Base-by-base conservation (phyloP, 2,113 vertebrate species). In the Sinocyclocheilus anshuiensis region DNA sequence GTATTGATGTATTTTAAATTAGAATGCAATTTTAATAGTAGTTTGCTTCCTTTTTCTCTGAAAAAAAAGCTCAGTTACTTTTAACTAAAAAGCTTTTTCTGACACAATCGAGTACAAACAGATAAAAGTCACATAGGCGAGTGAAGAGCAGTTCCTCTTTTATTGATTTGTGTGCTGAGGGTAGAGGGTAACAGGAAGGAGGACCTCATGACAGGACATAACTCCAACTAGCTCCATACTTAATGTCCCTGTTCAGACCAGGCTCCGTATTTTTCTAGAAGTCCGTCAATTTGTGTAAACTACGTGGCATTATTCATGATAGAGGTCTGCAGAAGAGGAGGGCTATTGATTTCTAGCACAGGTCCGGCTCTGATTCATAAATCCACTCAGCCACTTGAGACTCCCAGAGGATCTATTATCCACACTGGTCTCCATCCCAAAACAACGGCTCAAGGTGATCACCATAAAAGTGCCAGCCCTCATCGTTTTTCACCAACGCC, bases 361-460 rank as follows among this genome's bases (percentile, higher is more conserved):
- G 57, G 69, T 90, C 86, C 83, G 80, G 42, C 48, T 84, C 79
- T 50, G 89, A 91, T 92, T 94, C 93, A 96, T 96, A 96, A 96
- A 97, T 96, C 93, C 95, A 93, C 94, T 95, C 93, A 92, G 86
- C 84, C 81, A 92, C 91, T 93, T 86, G 91, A 90, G 87, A 91
- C 92, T 95, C 95, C 94, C 93, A 90, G 67, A 87, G 94, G 94
- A 93, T 91, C 91, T 90, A 94, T 96, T 96, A 94, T 94, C 92
- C 94, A 95, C 96, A 96, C 95, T 95, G 92, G 92, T 96, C 93
- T 95, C 93, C 94, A 94, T 94, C 92, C 92, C 95, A 93, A 95
- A 96, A 95, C 92, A 94, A 94, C 89, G 92, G 93, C 92, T 96
- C 93, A 95, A 94, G 94, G 93, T 95, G 96, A 95, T 88, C 93